Base-by-base conservation (phyloP, 2,113 vertebrate genomes). In the Cichladusa arquata region DNA sequence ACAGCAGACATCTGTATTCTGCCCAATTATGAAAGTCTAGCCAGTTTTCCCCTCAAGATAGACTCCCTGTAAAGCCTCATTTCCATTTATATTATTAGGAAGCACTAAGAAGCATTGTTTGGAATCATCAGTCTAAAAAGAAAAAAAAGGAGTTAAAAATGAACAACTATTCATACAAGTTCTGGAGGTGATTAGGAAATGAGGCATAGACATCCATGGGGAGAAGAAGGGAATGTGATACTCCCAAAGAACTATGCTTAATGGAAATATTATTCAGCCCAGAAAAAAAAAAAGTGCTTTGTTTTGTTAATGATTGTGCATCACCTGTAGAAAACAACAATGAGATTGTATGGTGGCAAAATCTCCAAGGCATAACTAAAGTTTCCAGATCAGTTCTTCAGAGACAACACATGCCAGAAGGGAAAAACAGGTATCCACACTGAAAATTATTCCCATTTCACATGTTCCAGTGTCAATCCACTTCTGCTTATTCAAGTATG, bases 31-130 rank as follows among this genome's bases (percentile, higher is more conserved):
- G 20, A 38, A 90, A 90, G 88, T 84, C 71, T 42, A 74, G 58
- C 64, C 91, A 38, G 77, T 53, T 64, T 85, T 40, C 66, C 80
- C 58, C 88, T 61, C 19, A 50, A 94, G 93, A 42, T 1, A 44
- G 81, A 67, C 62, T 81, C 79, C 73, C 77, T n/a, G 66, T 58
- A 88, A 96, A 95, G 87, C 50, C 76, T 72, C 54, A 92, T 95
- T 97, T 84, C 93, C 61, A 85, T 85, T 64, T 80, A 50, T 64
- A 88, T 88, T 94, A 78, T 73, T 72, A 95, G 85, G 65, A 92
- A 80, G 54, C 29, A 93, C 57, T 86, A 81, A 90, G 95, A 56
- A 89, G 85, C 33, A 57, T 91, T 95, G 93, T 96, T 97, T 93
- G 65, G 86, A 88, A 86, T 61, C 60, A 91, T 86, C 74, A 86